These are phyloP conservation scores for Nymphalis urticae DNA, from an alignment of 2,888 invertebrate species.

Conservation along the genomic window DNA sequence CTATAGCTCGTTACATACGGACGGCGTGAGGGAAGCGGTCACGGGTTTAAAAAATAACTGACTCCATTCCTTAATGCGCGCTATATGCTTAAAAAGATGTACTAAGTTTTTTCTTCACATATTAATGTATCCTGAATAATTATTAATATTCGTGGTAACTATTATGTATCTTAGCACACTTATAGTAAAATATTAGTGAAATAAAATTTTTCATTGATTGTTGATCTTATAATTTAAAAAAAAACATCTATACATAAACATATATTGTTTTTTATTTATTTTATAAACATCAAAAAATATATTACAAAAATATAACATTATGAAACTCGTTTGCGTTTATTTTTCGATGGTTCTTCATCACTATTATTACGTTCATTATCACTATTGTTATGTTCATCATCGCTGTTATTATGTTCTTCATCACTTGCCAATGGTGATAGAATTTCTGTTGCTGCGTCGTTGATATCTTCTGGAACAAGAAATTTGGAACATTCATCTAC, in stretches of 20 bases:
- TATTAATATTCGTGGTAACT: too few relatives aligned
- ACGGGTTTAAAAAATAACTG: too few relatives aligned
- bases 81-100: too few relatives aligned
- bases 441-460: constrained; percentile 15
- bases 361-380: not conserved
- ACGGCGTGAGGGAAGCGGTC: too few relatives aligned
- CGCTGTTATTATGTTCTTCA: not conserved
- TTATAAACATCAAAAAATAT: not conserved
- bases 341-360: not conserved
- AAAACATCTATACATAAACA: not conserved
- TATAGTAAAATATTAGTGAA: too few relatives aligned
- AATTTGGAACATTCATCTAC: too few relatives aligned
- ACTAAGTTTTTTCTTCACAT: too few relatives aligned
- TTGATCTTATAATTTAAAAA: not conserved
- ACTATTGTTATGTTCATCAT: not conserved
- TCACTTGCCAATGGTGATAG: constrained; percentile 5
- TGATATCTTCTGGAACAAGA: constrained; percentile 5
- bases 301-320: not conserved
- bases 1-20: too few relatives aligned
- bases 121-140: too few relatives aligned
- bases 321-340: not conserved
- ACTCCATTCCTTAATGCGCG: too few relatives aligned
- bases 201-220: too few relatives aligned
- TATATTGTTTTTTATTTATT: not conserved
- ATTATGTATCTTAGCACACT: too few relatives aligned